Base-by-base conservation (phyloP, 2,888 invertebrate species). In the Lepetodrilus schrolli region DNA sequence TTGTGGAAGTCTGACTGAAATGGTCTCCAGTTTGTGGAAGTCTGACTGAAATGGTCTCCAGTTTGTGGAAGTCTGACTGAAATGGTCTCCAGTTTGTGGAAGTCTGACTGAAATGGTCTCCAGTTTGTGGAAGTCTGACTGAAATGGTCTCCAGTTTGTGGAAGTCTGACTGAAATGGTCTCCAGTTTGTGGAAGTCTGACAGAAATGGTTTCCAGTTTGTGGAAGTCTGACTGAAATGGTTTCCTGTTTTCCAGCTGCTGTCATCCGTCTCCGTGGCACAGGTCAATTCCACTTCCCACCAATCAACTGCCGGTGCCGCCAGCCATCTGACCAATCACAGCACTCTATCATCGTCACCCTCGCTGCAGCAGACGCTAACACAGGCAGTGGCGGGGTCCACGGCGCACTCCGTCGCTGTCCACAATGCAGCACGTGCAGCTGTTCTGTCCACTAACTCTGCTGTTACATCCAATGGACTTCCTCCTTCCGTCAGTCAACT, bases 401-500 rank as follows among this genome's bases (percentile, higher is more conserved):
- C 71, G 37, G 70, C 77, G 21, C 69, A 74, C 34, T 73, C 72
- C 68, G 78, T 74, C 50, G 78, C 36, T 26, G 68, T 68, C 17
- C 80, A 70, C 75, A 78, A 73, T 34, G 72, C 74, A 76, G 78
- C 74, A 49, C 80, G 69, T 50, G 76, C 72, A 20, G 74, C 78
- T 49, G 80, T 23, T 71, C 71, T 26, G 34, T 30, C 68, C 30
- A 17, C 48, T 30, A 79, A 69, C 66, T 50, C 74, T 36, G 72
- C 78, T 43, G 72, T 83, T 17, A 80, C 83, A n/a, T 75, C 82
- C 49, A 80, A 85, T 72, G 84, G 84, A 30, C 79, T 86, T 68
- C 84, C 86, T 49, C 80, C 84, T 17, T 85, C 80, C 70, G 83
- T 86, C 73, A 84, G 84, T 74, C 87, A 87, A 66, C 81, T 88